Percentiles rank a stretch among this genome's conserved stretches.
These are phyloP conservation scores for Ypsolopha scabrella DNA, from an alignment of 2,888 invertebrate genomes.

Conservation along the genomic window DNA sequence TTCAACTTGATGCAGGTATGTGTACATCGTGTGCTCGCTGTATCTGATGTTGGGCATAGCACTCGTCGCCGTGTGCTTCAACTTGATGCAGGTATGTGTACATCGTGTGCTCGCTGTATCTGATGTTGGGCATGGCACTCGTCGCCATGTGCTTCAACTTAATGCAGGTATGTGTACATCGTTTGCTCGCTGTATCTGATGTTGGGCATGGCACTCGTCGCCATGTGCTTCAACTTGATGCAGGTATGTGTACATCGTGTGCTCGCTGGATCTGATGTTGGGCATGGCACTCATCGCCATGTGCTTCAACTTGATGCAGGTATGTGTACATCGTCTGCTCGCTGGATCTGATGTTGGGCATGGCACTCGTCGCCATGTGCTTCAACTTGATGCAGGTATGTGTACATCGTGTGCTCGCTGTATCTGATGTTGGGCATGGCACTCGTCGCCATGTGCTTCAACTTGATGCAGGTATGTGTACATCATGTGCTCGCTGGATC, in stretches of 20 bases:
- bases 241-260: slow-evolving; percentile 85
- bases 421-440: slow-evolving; percentile 94
- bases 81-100: slow-evolving; percentile 89
- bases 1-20: slow-evolving; percentile 93
- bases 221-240: slow-evolving; percentile 97
- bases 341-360: slow-evolving; percentile 88
- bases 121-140: slow-evolving; percentile 92
- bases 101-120: slow-evolving; percentile 87
- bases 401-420: slow-evolving; percentile 85
- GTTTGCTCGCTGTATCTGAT: slow-evolving; percentile 89
- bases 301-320: slow-evolving; percentile 97
- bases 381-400: slow-evolving; percentile 93
- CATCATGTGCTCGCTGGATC: slow-evolving; percentile 87
- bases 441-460: slow-evolving; percentile 95
- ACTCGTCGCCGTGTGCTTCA: slow-evolving; percentile 95
- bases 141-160: slow-evolving; percentile 97
- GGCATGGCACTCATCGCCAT: slow-evolving; percentile 96
- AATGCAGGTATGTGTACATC: slow-evolving; percentile 87
- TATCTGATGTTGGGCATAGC: slow-evolving; percentile 94
- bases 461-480: slow-evolving; percentile 89
- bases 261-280: slow-evolving; percentile 88
- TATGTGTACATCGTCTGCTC: slow-evolving; percentile 82
- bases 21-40: slow-evolving; percentile 85
- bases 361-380: slow-evolving; percentile 96
- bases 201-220: slow-evolving; percentile 93